A percentile compares a stretch with the other conserved stretches of the same genome.
These are phyloP conservation scores for Pachypanchax playfairii DNA, from an alignment of 2,113 vertebrate species.

Conservation along the genomic window DNA sequence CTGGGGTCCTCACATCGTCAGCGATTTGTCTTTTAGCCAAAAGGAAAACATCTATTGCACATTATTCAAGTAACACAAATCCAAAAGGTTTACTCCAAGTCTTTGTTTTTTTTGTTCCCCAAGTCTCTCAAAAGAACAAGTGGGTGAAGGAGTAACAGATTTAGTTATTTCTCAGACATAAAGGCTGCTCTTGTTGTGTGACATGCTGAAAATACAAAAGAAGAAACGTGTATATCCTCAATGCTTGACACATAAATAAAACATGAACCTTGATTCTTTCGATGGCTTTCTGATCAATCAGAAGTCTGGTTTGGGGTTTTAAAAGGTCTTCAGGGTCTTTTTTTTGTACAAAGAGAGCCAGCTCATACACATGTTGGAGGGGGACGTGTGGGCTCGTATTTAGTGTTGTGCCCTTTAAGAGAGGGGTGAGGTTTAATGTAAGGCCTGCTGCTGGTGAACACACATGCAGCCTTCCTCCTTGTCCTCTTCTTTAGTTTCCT, in stretches of 20 bases:
- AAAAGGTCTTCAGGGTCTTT: conserved; percentile 47
- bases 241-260: conserved; percentile 75
- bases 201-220: conserved; percentile 54
- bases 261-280: conserved; percentile 57
- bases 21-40: conserved; percentile 84
- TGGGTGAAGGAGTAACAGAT: conserved; percentile 57
- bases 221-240: conserved; percentile 38
- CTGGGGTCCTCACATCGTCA: conserved; percentile 85
- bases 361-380: conserved; percentile 91
- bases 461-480: conserved; percentile 89
- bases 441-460: conserved; percentile 84
- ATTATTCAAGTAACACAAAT: conserved; percentile 80
- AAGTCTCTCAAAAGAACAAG: conserved; percentile 60
- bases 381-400: conserved; percentile 85
- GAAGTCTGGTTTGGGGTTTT: conserved; percentile 57
- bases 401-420: conserved; percentile 85
- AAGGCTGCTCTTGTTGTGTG: conserved; percentile 63
- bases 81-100: conserved; percentile 69
- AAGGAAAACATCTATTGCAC: conserved; percentile 89
- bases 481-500: conserved; percentile 87
- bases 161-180: conserved; percentile 46
- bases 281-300: conserved; percentile 45
- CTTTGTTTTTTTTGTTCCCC: conserved; percentile 37
- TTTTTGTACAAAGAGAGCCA: conserved; percentile 18
- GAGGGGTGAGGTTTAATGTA: conserved; percentile 92